A percentile compares a stretch with the other conserved stretches of the same genome.
These are phyloP conservation scores for Wasmannia auropunctata DNA, from an alignment of 1,140 invertebrate species.

Conservation along the genomic window DNA sequence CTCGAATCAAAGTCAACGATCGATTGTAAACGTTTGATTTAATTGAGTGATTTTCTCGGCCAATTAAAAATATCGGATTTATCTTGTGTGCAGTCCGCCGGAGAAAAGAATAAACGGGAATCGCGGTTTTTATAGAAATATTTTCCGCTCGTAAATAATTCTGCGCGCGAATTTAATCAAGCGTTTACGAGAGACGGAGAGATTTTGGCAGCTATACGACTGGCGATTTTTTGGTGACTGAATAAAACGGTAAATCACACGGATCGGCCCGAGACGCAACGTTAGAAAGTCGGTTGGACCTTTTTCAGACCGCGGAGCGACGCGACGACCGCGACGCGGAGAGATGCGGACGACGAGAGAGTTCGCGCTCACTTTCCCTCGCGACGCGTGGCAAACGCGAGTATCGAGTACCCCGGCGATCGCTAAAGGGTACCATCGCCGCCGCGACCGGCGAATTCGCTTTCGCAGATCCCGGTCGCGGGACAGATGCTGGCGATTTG, in stretches of 20 bases:
- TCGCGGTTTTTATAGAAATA: background rate
- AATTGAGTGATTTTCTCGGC: background rate
- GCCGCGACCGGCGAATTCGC: constrained; percentile 42
- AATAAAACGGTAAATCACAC: constrained; percentile 29
- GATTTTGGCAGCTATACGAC: constrained; percentile 13
- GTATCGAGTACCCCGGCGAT: constrained; percentile 35
- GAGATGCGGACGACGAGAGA: constrained; percentile 60
- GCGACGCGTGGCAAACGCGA: constrained; percentile 67
- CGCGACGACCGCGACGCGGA: constrained; percentile 51
- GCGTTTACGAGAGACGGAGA: background rate
- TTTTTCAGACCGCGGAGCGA: constrained; percentile 38
- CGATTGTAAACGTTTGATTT: no score
- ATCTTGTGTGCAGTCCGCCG: background rate
- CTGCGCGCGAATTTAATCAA: background rate
- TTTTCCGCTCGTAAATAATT: constrained; percentile 17
- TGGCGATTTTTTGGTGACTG: constrained; percentile 1
- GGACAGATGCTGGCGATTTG: constrained; percentile 21
- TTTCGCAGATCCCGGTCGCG: constrained; percentile 35
- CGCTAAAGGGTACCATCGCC: constrained; percentile 43
- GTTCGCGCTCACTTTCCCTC: constrained; percentile 77
- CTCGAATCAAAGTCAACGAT: background rate
- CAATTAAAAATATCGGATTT: background rate
- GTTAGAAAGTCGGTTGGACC: constrained; percentile 65
- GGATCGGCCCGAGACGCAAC: background rate
- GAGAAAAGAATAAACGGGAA: background rate